Evolutionary conservation across 2,797 vertebrate genomes (phyloP), one percentile per base, ranked within the genome.

Genomic region (Amblyopsis hoosieri): DNA sequence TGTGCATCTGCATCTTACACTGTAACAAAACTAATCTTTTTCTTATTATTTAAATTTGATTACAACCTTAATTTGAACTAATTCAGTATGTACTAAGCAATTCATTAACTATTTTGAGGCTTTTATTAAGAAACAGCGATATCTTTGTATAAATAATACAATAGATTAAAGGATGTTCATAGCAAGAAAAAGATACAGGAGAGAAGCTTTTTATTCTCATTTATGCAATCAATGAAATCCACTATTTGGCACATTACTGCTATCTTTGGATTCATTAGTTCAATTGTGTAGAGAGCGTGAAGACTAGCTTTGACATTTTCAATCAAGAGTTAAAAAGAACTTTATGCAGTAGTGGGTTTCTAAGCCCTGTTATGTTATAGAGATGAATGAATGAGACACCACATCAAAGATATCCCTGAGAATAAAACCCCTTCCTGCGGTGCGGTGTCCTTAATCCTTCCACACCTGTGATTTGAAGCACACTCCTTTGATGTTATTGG

Each of bases 361-460:
- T 60, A 56, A 62, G 69, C 68, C 23, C 33, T 61, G 62, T 69
- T 71, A 72, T 66, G 62, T 68, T 67, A 79, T 69, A 70, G 71
- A 81, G 66, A 70, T 78, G 72, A 85, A 73, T 60, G 69, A 82
- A 74, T 74, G 78, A 77, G 72, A 82, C 67, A 65, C 66, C 61
- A 87, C 77, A 87, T 87, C 88, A 91, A 89, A 90, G 87, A 83
- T 77, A 65, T 70, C 68, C 62, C 73, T 75, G 78, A 81, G 78
- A 81, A 87, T 83, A 79, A 86, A 80, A 84, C 62, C 80, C 69
- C 74, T 70, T 88, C 84, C 84, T 74, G 83, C 88, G 86, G 86
- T 74, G 83, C 88, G 86, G 86, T 89, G 85, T 86, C 90, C 86
- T 91, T 89, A 91, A 92, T 92, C 87, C 88, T 90, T 83, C 86